A percentile compares a stretch with the other conserved stretches of the same genome.
Evolutionary conservation across 2,888 invertebrate genomes (phyloP).

Genomic region (Myopa tessellatipennis): DNA sequence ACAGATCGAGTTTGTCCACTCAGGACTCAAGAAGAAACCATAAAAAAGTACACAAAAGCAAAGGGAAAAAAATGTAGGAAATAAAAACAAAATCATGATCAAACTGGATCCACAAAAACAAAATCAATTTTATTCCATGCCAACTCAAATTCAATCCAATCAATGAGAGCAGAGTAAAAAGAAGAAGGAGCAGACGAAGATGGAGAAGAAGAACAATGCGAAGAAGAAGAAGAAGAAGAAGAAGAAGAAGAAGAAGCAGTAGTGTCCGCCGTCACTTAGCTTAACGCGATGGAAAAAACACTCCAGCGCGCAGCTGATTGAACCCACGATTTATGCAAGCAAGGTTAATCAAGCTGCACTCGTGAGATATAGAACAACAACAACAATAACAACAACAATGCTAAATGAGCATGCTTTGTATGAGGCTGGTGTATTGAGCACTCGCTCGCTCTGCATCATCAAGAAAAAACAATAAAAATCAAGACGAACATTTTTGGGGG

Average conservation of each 20-base stretch:
- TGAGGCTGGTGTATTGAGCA: not conserved
- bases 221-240: not conserved
- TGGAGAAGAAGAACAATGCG: not conserved
- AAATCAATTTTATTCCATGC: slow-evolving; percentile 26
- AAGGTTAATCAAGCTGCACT: slow-evolving; percentile 59
- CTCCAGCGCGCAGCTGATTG: slow-evolving; percentile 54
- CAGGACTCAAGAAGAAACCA: slow-evolving; percentile 2
- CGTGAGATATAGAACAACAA: not conserved
- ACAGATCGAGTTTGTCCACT: slow-evolving; percentile 31
- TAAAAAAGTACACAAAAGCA: not conserved
- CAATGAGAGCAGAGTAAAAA: slow-evolving; percentile 31
- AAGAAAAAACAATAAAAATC: slow-evolving; percentile 24
- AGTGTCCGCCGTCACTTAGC: not conserved
- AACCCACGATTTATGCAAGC: slow-evolving; percentile 63
- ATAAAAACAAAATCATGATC: slow-evolving; percentile 12
- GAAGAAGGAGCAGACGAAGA: not conserved
- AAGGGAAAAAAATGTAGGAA: not conserved
- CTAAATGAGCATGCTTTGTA: slow-evolving; percentile 42
- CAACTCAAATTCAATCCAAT: slow-evolving; percentile 39
- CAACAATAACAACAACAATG: slow-evolving; percentile 31
- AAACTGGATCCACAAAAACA: not conserved
- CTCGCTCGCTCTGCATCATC: slow-evolving; percentile 23
- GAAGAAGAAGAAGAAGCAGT: not conserved
- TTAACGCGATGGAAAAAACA: not conserved
- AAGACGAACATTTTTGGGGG: not conserved